These are phyloP conservation scores for Tetraodon nigroviridis DNA, from an alignment of 2,113 vertebrate species.

Conservation along the genomic window DNA sequence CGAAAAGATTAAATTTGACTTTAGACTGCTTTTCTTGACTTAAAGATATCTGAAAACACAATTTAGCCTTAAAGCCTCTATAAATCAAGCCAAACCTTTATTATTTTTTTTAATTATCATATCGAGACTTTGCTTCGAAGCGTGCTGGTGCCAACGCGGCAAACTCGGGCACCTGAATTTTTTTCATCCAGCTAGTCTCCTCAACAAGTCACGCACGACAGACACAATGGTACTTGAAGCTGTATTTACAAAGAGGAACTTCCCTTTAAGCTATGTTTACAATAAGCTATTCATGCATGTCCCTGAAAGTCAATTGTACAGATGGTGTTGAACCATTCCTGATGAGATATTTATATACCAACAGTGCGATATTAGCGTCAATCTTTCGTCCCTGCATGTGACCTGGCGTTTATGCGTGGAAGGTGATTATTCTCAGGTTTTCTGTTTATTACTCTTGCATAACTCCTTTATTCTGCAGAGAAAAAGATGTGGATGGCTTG, in stretches of 20 bases:
- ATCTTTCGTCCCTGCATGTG: not conserved
- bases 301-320: conserved; percentile 1
- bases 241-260: conserved; percentile 19
- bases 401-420: not conserved
- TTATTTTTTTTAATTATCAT: too few relatives aligned
- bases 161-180: not conserved
- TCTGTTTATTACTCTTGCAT: not conserved
- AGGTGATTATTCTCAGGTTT: conserved; percentile 1
- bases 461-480: too few relatives aligned
- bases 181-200: not conserved
- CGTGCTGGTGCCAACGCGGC: too few relatives aligned
- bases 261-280: conserved; percentile 45
- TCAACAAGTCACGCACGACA: not conserved
- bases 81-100: too few relatives aligned
- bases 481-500: too few relatives aligned
- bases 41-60: too few relatives aligned
- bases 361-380: not conserved
- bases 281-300: not conserved
- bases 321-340: conserved; percentile 16
- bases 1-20: too few relatives aligned
- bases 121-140: too few relatives aligned
- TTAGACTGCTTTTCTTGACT: too few relatives aligned
- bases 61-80: too few relatives aligned
- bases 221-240: not conserved
- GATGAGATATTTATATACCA: not conserved